These are phyloP conservation scores for Haemorhous mexicanus DNA, from an alignment of 2,113 vertebrate species.

Conservation along the genomic window DNA sequence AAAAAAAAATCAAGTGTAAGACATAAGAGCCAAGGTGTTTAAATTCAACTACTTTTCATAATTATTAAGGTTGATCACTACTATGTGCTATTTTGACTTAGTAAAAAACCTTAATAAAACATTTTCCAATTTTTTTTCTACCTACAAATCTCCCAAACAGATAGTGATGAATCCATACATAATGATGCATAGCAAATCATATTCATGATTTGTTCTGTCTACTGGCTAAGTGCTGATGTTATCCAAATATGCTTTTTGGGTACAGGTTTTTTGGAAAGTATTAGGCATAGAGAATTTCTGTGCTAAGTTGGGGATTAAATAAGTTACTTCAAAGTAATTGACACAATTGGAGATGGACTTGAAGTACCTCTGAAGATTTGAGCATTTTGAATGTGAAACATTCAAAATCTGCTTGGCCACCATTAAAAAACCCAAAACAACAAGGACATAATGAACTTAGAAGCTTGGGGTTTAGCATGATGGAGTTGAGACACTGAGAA, in stretches of 20 bases:
- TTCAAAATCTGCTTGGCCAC: background rate
- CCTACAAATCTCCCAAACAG: background rate
- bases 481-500: background rate
- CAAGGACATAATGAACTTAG: background rate
- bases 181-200: background rate
- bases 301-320: background rate
- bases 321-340: background rate
- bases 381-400: background rate
- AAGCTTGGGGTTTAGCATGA: background rate
- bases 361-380: background rate
- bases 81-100: background rate
- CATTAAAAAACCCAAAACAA: background rate
- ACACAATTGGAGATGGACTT: background rate
- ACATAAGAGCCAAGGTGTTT: background rate
- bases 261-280: background rate
- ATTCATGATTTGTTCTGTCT: background rate
- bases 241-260: background rate
- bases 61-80: background rate
- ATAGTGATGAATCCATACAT: background rate
- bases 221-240: background rate
- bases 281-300: background rate
- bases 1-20: background rate
- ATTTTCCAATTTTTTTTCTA: background rate
- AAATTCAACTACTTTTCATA: background rate
- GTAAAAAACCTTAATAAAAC: background rate